A percentile compares a stretch with the other conserved stretches of the same genome.
Conservation (phyloP, 1,140 invertebrate species). For the Macrocentrus cingulum region DNA sequence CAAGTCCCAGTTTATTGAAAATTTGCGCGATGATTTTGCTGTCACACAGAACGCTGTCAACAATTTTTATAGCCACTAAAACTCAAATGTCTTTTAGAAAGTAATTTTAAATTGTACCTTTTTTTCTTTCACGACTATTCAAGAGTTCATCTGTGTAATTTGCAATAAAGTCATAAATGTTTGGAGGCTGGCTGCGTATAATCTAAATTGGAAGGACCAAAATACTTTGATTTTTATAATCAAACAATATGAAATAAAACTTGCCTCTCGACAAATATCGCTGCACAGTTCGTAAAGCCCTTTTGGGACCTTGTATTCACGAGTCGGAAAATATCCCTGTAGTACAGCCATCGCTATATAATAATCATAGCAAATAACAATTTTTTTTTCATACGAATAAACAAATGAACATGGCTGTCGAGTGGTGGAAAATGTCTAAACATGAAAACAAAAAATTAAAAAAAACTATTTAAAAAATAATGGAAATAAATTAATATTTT, state of each 20-base stretch:
- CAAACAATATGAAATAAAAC: conserved; percentile 12
- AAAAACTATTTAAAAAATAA: no score
- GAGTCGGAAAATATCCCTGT: no score
- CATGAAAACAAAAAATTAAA: no score
- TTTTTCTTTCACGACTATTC: conserved; percentile 66
- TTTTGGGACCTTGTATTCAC: conserved; percentile 61
- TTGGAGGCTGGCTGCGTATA: conserved; percentile 63
- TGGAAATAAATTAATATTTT: no score
- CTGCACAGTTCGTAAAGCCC: conserved; percentile 69
- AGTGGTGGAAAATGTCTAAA: no score
- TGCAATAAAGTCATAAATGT: conserved; percentile 67
- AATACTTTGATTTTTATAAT: conserved; percentile 6
- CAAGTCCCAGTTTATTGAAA: conserved; percentile 50
- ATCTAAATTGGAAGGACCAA: conserved; percentile 46
- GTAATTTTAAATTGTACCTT: no score
- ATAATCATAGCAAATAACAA: no score
- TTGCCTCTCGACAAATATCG: conserved; percentile 70
- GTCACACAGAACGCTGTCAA: conserved; percentile 52
- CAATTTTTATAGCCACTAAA: conserved; percentile 55
- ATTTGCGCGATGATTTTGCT: conserved; percentile 51
- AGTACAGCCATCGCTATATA: no score
- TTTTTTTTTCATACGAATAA: no score
- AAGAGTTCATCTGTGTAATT: conserved; percentile 70
- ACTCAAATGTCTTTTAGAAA: no score
- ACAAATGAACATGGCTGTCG: no score